Evolutionary conservation across 2,797 vertebrate species (phyloP).

Genomic region (Naso thynnoides): DNA sequence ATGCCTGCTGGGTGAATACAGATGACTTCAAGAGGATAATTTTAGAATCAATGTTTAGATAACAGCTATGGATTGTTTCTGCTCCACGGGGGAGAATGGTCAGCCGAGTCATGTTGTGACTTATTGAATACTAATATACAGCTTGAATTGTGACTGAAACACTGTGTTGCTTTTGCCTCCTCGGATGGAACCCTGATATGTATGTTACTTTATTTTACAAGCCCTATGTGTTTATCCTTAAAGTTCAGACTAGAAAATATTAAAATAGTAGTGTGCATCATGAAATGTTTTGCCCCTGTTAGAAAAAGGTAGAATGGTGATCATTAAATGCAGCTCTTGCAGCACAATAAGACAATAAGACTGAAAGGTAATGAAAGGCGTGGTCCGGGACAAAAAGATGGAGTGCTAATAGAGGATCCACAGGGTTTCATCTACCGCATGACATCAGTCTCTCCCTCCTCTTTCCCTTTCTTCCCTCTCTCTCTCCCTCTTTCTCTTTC

Average conservation of each 20-base stretch:
- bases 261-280: neutral
- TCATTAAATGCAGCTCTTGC: conserved; percentile 52
- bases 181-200: conserved; percentile 3
- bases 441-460: conserved; percentile 54
- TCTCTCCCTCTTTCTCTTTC: conserved; percentile 10
- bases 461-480: conserved; percentile 34
- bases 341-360: conserved; percentile 64
- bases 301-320: conserved; percentile 50
- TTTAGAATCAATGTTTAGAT: conserved; percentile 74
- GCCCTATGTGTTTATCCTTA: conserved; percentile 7
- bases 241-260: neutral
- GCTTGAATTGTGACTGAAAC: conserved; percentile 31
- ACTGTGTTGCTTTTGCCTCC: conserved; percentile 23
- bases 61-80: conserved; percentile 67
- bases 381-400: conserved; percentile 67
- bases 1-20: conserved; percentile 63
- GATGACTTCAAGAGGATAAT: conserved; percentile 71
- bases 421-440: conserved; percentile 67
- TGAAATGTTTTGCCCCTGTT: conserved; percentile 24
- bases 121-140: conserved; percentile 42
- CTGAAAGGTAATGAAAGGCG: conserved; percentile 66
- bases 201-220: conserved; percentile 29
- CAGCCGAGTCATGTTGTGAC: conserved; percentile 23
- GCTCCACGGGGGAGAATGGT: conserved; percentile 37
- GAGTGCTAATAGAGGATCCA: conserved; percentile 65